Evolutionary conservation across 2,888 invertebrate species (phyloP), one percentile per base, ranked within the genome.

Genomic region (Phania funesta): DNA sequence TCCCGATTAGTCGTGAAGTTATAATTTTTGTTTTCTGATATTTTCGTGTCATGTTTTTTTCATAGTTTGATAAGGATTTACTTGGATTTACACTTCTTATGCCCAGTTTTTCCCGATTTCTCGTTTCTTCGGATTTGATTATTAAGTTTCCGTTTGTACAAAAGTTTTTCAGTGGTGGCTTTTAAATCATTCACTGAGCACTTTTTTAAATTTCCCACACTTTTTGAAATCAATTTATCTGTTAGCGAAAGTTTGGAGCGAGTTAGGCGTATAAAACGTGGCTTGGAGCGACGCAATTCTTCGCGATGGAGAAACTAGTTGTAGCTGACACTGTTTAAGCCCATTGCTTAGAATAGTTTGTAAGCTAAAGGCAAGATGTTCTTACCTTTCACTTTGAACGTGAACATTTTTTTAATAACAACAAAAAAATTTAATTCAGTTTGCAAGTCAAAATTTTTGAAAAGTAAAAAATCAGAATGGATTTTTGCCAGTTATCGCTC

Each of bases 161-260:
- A 79, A 41, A 88, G 52, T 5, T 84, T 88, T 3, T 86, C 83
- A 24, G 87, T 89, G 71, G 87, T 86, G 54, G 86, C 86, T 44
- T 83, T 79, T 83, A 89, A 60, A 54, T 89, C 88, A 70, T 88
- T 87, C 11, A 83, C 82, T 54, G 85, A 86, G 83, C 85, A 86
- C 0, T 86, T 78, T 64, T 84, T 80, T 38, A 88, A 75, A 32
- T 87, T 85, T 4, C 85, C 79, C 3, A 86, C 85, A 64, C 87
- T 87, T 60, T 84, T 84, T 1, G 84, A 85, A 4, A 88, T 89
- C 13, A 88, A 79, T 8, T 81, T 83, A 13, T 87, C 86, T 75
- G 86, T 88, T 7, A 88, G 85, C 56, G 85, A 77, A n/a, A 88
- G 84, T 71, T 89, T 89, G 48, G 85, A 85, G 41, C 84, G 84